Base-by-base conservation (phyloP, 2,113 vertebrate species). In the Motacilla tschutschensis region DNA sequence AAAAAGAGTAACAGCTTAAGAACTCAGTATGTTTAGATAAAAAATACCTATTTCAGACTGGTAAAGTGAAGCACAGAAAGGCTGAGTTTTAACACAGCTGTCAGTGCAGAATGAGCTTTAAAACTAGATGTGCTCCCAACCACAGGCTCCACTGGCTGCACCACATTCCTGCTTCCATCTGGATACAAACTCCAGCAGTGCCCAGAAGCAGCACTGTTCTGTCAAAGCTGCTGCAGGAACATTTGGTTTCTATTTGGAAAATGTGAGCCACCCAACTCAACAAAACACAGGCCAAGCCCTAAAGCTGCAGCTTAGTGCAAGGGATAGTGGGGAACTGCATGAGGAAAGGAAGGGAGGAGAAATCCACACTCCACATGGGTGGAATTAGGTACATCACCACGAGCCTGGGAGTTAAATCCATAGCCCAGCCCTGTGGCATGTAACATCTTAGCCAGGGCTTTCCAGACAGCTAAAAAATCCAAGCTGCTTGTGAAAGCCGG, bases 211-310 rank as follows among this genome's bases (percentile, higher is more conserved):
- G 60, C 38, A 5, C 41, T 43, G 60, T 84, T 75, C 74, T 14
- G 22, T 40, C 64, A 4, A 31, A 54, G 63, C 65, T 41, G 25
- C 18, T 57, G 9, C 33, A 40, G 46, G 16, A 70, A 59, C 78
- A 66, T 80, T 80, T 85, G 86, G 15, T 77, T 85, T 44, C 14
- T 14, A 16, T 80, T 66, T 74, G 83, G 77, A 88, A 88, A 89
- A 83, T 26, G 14, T 33, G 65, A 92, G 48, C 73, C 88, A 87
- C 21, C 25, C 79, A 43, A 19, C 38, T 57, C 22, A 22, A 25
- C 15, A 60, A 24, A 79, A 41, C 26, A 22, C 29, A 58, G 50
- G 33, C 5, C 58, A 63, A 53, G 5, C 24, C 70, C 47, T 31
- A 81, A 54, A 81, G 43, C 58, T 69, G 62, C 35, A 70, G 80